Base-by-base conservation (phyloP, 2,888 invertebrate genomes). In the Rotaria magnacalcarata region DNA sequence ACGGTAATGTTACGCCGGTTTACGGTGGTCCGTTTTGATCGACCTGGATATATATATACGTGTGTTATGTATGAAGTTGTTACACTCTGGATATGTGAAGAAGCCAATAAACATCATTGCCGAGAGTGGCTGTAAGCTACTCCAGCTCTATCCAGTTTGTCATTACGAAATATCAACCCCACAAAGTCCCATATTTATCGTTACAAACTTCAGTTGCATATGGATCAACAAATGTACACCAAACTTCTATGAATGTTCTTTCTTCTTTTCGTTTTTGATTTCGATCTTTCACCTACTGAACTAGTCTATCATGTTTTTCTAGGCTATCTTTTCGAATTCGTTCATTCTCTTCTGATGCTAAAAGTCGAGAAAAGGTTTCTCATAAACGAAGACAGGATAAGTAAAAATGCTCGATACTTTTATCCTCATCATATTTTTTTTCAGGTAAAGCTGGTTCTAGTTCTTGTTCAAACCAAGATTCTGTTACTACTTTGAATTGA, bases 181-280 rank as follows among this genome's bases (percentile, higher is more conserved):
- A n/a, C n/a, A n/a, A n/a, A n/a, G n/a, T n/a, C n/a, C n/a, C n/a
- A n/a, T n/a, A n/a, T n/a, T n/a, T n/a, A n/a, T n/a, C n/a, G n/a
- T n/a, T n/a, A n/a, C n/a, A n/a, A n/a, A n/a, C 80, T 47, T 80
- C 80, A 0, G 80, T 80, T n/a, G 80, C 80, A 80, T 80, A 80
- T 47, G 80, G 80, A 80, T 80, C 80, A 47, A 80, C 80, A 80
- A 80, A 80, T n/a, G 80, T 47, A n/a, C 47, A 80, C 80, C 80
- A 80, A 7, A 80, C 47, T 80, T 80, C 80, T 11, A 47, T 80
- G n/a, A 80, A 80, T 10, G 10, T 80, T 24, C 8, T 80, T 80
- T 80, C 80, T 80, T 80, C 80, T 80, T 47, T 10, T 47, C 80
- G 47, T 47, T 47, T 80, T 34, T 47, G 8, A 43, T 80, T 80